Conservation (phyloP, 1,140 invertebrate species). For the Ladona fulva region DNA sequence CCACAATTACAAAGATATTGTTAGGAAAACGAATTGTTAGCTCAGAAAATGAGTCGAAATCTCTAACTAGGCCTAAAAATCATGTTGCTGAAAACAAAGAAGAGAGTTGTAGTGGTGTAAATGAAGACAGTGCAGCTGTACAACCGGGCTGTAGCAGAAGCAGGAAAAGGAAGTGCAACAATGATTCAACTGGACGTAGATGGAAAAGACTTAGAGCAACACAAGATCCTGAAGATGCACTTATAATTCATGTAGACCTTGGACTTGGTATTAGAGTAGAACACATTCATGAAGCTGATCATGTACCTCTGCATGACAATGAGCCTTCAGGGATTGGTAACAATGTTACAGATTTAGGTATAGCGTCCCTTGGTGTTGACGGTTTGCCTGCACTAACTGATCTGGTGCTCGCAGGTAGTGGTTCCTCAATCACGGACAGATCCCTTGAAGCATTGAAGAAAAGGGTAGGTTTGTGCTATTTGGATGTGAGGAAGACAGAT, state of each 20-base stretch:
- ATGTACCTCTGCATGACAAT: neutral
- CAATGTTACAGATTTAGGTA: neutral
- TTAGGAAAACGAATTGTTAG: neutral
- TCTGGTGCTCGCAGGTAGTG: neutral
- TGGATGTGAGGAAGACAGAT: neutral
- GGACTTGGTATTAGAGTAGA: neutral
- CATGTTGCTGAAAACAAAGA: neutral
- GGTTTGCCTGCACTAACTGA: neutral
- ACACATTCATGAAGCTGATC: neutral
- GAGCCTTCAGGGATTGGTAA: neutral
- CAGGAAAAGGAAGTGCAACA: neutral
- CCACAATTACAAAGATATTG: constrained; percentile 36
- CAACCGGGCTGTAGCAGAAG: neutral
- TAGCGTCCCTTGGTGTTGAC: neutral
- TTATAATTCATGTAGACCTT: neutral
- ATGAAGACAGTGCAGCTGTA: neutral
- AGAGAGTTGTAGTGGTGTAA: neutral
- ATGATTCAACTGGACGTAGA: neutral
- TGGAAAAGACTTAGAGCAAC: neutral
- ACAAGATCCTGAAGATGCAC: neutral
- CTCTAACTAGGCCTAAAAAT: too few species aligned
- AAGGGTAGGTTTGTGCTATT: neutral
- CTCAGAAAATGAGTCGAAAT: neutral
- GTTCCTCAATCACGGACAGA: neutral
- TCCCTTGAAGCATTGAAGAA: neutral